Base-by-base conservation (phyloP, 2,113 vertebrate species). In the Misgurnus anguillicaudatus region DNA sequence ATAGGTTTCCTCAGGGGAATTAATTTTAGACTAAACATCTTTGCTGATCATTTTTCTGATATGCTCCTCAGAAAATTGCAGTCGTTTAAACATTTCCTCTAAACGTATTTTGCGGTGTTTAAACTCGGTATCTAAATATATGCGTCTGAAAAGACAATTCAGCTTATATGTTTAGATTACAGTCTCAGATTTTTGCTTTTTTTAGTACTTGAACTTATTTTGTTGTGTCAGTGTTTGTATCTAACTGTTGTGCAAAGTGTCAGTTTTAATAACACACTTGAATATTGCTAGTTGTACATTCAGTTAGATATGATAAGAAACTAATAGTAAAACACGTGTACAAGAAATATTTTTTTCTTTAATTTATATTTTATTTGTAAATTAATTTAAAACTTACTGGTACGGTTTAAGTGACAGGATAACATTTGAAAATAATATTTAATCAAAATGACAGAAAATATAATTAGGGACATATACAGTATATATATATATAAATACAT, bases 131-230 rank as follows among this genome's bases (percentile, higher is more conserved):
- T 38, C 42, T 57, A 74, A 63, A 16, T 58, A 77, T 85, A 78
- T 70, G 79, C 81, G 75, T 80, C 78, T 75, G 73, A 76, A 36
- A 86, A 69, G 48, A 51, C 14, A 14, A 57, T 19, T 81, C 79
- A 77, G 79, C 78, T 77, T 72, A 69, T 85, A 69, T 48, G 80
- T 58, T 77, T 75, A 53, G 73, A 82, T 80, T 16, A 75, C 55
- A 66, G 71, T 86, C 71, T 84, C 75, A 42, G 80, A 70, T 85
- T 79, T 84, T 66, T 78, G 78, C 82, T 58, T 82, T 83, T 69
- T 81, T 75, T 85, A 82, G 85, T 66, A 87, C 86, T 87, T 84
- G 78, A 86, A 47, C 62, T 68, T 82, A 42, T 83, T 75, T 71
- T n/a, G 47, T 78, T 41, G 38, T 64, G 82, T 86, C 81, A 81